These are phyloP conservation scores for Ophion slaviceki DNA, from an alignment of 2,888 invertebrate genomes.

Conservation along the genomic window DNA sequence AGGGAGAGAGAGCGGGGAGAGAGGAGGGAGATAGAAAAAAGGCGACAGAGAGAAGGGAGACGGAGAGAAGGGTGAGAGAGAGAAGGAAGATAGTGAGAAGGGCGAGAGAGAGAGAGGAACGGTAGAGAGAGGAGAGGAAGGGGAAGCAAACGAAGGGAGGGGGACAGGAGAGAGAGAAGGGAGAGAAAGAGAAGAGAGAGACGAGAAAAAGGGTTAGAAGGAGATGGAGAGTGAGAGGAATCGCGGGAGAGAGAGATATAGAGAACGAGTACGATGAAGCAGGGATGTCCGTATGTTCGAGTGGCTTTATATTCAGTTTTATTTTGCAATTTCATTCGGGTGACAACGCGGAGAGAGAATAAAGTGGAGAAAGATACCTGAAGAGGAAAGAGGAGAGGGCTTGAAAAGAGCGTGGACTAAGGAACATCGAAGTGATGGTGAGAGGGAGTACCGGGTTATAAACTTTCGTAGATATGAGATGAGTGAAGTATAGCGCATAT, in stretches of 20 bases:
- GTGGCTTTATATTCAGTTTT: conserved; percentile 64
- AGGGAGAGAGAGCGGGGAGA: background rate
- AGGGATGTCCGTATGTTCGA: conserved; percentile 54
- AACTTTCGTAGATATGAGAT: conserved; percentile 59
- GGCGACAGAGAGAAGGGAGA: background rate
- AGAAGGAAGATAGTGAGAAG: background rate
- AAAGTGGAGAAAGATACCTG: background rate
- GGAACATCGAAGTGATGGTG: conserved; percentile 9
- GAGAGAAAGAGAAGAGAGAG: too few relatives aligned
- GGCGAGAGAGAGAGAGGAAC: background rate
- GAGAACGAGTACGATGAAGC: background rate
- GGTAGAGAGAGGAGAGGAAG: background rate
- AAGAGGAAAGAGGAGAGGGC: conserved; percentile 5
- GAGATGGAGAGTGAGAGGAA: too few relatives aligned
- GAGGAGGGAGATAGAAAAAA: background rate
- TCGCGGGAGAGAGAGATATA: background rate
- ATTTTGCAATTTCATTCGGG: conserved; percentile 62
- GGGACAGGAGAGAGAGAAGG: too few relatives aligned
- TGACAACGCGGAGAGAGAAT: background rate
- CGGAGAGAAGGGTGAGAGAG: background rate
- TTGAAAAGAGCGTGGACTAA: background rate
- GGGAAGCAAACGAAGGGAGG: background rate
- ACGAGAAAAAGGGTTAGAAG: background rate
- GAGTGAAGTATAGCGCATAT: conserved; percentile 52
- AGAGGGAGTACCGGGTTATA: conserved; percentile 50